Conservation (phyloP, 2,888 invertebrate species). For the Ditula angustiorana region DNA sequence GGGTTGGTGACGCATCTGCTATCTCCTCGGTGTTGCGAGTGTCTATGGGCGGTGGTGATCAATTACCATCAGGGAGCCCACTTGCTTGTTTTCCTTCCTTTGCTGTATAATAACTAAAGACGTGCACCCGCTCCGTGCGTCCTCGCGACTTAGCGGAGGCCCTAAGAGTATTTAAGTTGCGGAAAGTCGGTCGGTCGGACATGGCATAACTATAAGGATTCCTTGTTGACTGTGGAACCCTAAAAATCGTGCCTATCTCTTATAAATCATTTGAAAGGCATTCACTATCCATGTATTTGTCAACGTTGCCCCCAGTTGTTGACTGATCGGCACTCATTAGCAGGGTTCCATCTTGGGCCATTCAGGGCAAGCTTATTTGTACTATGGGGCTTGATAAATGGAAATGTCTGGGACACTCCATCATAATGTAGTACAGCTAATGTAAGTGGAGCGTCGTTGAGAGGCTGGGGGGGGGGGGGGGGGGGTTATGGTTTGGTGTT, state of each 20-base stretch:
- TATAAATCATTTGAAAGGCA: slow-evolving; percentile 72
- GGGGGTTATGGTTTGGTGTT: not conserved
- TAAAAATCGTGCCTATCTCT: slow-evolving; percentile 34
- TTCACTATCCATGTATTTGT: slow-evolving; percentile 76
- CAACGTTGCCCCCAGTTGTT: slow-evolving; percentile 71
- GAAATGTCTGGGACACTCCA: slow-evolving; percentile 58
- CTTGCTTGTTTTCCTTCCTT: too few species aligned
- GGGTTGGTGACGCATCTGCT: too few species aligned
- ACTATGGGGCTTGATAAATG: slow-evolving; percentile 71
- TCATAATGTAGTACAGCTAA: slow-evolving; percentile 44
- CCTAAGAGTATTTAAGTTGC: too few species aligned
- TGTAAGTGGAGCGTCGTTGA: slow-evolving; percentile 39
- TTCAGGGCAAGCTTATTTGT: slow-evolving; percentile 77
- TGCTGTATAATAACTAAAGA: too few species aligned
- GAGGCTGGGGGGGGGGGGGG: not conserved
- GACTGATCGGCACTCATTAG: slow-evolving; percentile 76
- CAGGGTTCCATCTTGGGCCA: slow-evolving; percentile 65
- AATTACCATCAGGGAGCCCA: too few species aligned
- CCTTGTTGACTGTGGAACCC: too few species aligned
- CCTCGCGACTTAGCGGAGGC: too few species aligned
- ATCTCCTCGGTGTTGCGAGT: too few species aligned
- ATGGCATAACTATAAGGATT: too few species aligned
- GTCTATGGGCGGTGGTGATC: too few species aligned
- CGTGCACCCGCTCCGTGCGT: too few species aligned
- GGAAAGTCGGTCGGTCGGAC: too few species aligned